These are phyloP conservation scores for Apodemia zela DNA, from an alignment of 2,888 invertebrate species.

Conservation along the genomic window DNA sequence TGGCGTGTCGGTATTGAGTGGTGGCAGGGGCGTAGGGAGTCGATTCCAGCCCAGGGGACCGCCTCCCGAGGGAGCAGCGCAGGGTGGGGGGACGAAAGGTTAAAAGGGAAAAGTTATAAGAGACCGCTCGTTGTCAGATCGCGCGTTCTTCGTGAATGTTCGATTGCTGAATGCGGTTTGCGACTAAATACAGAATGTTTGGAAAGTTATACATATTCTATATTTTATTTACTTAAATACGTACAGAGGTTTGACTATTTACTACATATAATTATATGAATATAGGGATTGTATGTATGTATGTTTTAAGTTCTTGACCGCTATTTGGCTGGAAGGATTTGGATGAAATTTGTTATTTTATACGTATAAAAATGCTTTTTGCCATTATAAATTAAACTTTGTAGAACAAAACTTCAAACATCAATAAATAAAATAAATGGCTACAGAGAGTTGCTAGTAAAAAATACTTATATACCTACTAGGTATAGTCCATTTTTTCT, in stretches of 20 bases:
- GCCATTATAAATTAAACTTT: too few species aligned
- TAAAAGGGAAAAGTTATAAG: conserved; percentile 81
- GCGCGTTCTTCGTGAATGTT: conserved; percentile 58
- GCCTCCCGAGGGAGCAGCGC: conserved; percentile 70
- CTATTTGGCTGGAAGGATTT: too few species aligned
- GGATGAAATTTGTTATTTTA: too few species aligned
- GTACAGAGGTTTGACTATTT: too few species aligned
- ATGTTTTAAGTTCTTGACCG: too few species aligned
- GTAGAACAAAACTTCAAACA: too few species aligned
- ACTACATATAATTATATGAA: neutral
- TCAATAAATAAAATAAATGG: too few species aligned
- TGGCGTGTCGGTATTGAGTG: conserved; percentile 80
- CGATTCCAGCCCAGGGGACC: conserved; percentile 75
- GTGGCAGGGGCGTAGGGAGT: conserved; percentile 67
- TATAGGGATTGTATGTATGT: neutral
- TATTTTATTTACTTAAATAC: neutral
- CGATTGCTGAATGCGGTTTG: conserved; percentile 64
- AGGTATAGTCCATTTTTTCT: too few species aligned
- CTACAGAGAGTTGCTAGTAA: too few species aligned
- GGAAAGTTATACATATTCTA: neutral
- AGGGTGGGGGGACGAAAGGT: conserved; percentile 63
- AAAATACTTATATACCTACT: too few species aligned
- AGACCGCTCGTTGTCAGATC: conserved; percentile 76
- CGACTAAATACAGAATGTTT: conserved; percentile 10
- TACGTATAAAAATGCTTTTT: too few species aligned